phyloP scores from a whole-genome alignment of 2,113 vertebrate species.

The Paraplagusia blochii region DNA sequence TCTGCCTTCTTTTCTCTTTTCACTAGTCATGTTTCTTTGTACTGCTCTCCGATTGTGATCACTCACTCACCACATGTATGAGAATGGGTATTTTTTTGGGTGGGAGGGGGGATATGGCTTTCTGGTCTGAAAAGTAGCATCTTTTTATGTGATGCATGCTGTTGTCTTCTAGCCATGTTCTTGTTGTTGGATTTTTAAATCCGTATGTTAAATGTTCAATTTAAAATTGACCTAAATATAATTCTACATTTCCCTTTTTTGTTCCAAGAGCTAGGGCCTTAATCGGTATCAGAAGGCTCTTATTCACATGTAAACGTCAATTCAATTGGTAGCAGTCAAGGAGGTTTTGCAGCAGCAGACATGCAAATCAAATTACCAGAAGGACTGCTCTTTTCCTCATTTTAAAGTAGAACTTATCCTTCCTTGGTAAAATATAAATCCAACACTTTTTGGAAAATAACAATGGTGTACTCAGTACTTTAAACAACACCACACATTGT shows the following conservation, averaged over 20 bases:
- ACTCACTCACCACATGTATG: slow-evolving; percentile 34
- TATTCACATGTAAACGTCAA: slow-evolving; percentile 57
- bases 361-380: slow-evolving; percentile 13
- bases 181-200: slow-evolving; percentile 14
- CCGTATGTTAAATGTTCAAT: slow-evolving; percentile 25
- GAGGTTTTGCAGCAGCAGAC: neutral
- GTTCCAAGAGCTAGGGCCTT: slow-evolving; percentile 23
- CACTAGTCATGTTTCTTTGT: slow-evolving; percentile 17
- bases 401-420: slow-evolving; percentile 11
- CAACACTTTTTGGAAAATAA: slow-evolving; percentile 4
- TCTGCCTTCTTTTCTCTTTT: slow-evolving; percentile 43
- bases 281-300: slow-evolving; percentile 6
- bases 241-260: slow-evolving; percentile 35
- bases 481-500: slow-evolving; percentile 22
- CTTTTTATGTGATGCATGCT: slow-evolving; percentile 47
- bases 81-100: slow-evolving; percentile 38
- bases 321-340: slow-evolving; percentile 19
- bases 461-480: slow-evolving; percentile 7
- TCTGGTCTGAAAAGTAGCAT: slow-evolving; percentile 35
- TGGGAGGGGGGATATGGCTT: slow-evolving; percentile 31
- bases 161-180: slow-evolving; percentile 37
- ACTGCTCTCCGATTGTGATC: slow-evolving; percentile 23
- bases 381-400: slow-evolving; percentile 31
- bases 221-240: slow-evolving; percentile 26
- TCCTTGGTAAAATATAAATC: slow-evolving; percentile 8